A percentile compares a stretch with the other conserved stretches of the same genome.
These are phyloP conservation scores for Caenorhabditis imperialis DNA, from an alignment of 2,888 invertebrate genomes.

Conservation along the genomic window DNA sequence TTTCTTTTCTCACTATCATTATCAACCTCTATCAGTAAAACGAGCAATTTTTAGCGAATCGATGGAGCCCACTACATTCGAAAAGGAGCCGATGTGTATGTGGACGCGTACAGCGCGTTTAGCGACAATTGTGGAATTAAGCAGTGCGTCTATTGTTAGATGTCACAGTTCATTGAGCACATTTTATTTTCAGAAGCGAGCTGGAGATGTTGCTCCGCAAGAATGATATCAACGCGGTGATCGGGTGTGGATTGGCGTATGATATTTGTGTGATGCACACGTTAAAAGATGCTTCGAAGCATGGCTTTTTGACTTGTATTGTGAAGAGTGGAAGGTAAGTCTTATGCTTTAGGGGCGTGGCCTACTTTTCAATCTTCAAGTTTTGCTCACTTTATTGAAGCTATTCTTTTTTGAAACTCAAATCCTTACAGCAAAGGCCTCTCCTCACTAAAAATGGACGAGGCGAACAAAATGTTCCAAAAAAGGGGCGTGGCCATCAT, in stretches of 20 bases:
- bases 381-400: neutral
- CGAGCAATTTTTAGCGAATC: conserved; percentile 30
- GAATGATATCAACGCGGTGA: conserved; percentile 90
- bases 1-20: too few relatives aligned
- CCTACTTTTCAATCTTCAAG: neutral
- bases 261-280: conserved; percentile 87
- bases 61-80: conserved; percentile 74
- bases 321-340: conserved; percentile 69
- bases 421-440: conserved; percentile 71
- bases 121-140: conserved; percentile 93
- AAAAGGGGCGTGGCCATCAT: conserved; percentile 67
- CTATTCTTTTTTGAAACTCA: neutral
- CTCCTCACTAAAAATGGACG: conserved; percentile 64
- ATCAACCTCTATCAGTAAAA: neutral
- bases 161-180: neutral
- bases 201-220: conserved; percentile 87
- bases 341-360: neutral
- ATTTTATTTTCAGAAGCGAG: conserved; percentile 84
- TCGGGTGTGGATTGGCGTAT: conserved; percentile 93
- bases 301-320: conserved; percentile 70
- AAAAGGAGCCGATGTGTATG: conserved; percentile 90
- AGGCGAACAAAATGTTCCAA: conserved; percentile 67
- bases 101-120: conserved; percentile 97
- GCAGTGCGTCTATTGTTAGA: conserved; percentile 58
- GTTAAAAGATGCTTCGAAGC: conserved; percentile 62